Percentiles rank a stretch among this genome's conserved stretches.
Conservation (phyloP, 2,113 vertebrate species). For the Opisthocomus hoazin region DNA sequence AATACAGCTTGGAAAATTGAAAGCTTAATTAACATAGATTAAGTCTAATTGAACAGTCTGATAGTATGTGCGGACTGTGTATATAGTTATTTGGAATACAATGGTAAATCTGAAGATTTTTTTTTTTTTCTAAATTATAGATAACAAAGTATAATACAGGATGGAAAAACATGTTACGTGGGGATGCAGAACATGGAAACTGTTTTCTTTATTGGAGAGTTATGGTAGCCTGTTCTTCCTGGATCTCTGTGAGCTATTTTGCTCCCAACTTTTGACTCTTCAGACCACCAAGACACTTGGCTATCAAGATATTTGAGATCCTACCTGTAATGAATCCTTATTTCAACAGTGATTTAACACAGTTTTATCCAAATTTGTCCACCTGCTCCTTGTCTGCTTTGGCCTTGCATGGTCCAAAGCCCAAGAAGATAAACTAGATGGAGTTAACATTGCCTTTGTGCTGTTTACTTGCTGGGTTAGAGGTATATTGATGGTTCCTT, state of each 20-base stretch:
- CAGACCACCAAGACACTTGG: neutral
- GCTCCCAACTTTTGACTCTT: neutral
- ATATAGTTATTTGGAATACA: neutral
- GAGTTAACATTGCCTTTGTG: neutral
- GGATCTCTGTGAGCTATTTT: neutral
- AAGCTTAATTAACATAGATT: constrained; percentile 54
- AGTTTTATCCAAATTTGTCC: neutral
- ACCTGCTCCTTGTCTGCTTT: neutral
- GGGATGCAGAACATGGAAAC: neutral
- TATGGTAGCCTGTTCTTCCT: neutral
- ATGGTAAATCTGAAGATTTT: constrained; percentile 20
- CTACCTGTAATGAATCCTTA: neutral
- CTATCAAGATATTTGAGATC: neutral
- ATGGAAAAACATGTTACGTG: neutral
- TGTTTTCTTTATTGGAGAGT: neutral
- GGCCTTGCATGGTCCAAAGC: neutral
- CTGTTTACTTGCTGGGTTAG: neutral
- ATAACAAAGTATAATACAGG: neutral
- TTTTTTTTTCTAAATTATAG: neutral
- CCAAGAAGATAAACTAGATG: neutral
- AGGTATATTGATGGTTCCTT: neutral
- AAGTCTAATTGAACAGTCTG: constrained; percentile 40
- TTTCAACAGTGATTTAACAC: neutral
- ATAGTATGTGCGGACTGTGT: neutral
- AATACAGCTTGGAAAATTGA: constrained; percentile 42